Base-by-base conservation (phyloP, 1,140 invertebrate genomes). In the Drosophila sproati region DNA sequence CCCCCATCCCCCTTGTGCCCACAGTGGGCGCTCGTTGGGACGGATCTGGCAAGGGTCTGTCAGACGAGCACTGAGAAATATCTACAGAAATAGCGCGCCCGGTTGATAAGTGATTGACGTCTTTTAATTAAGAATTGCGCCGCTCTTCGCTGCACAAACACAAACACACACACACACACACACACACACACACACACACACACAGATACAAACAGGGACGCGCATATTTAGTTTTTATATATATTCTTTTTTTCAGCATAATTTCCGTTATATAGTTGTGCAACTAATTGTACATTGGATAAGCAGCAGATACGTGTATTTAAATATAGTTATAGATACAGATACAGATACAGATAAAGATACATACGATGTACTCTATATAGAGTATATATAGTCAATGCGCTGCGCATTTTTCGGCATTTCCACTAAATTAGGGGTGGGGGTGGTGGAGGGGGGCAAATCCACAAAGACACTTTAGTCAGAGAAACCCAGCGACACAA, bases 61-160 rank as follows among this genome's bases (percentile, higher is more conserved):
- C 71, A 77, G 74, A 28, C 41, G 55, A 67, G 67, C 56, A 67
- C 72, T 47, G 79, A 60, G 79, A 82, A 74, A 82, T 72, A 73
- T 67, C 54, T 80, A 85, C 78, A 56, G 71, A 88, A 88, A 88
- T 88, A 88, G 86, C 85, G 66, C 45, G 41, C 56, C 35, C 60
- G 51, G 81, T 89, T 89, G 85, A 89, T 89, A 89, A 85, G 86
- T 89, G 85, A 89, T 89, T 89, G 85, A 90, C 86, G 85, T 90
- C 85, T 89, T 89, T 89, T 89, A 89, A 89, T 89, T 89, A 89
- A 81, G 85, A 89, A 89, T 88, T 89, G 85, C 86, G 85, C 81
- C 78, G 81, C 86, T 85, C 83, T 88, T 89, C 74, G 80, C 69
- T 88, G 82, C 82, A 83, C 83, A 87, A 87, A 87, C 77, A 70